Conservation (phyloP, 2,888 invertebrate species). For the Teleiodes luculella region DNA sequence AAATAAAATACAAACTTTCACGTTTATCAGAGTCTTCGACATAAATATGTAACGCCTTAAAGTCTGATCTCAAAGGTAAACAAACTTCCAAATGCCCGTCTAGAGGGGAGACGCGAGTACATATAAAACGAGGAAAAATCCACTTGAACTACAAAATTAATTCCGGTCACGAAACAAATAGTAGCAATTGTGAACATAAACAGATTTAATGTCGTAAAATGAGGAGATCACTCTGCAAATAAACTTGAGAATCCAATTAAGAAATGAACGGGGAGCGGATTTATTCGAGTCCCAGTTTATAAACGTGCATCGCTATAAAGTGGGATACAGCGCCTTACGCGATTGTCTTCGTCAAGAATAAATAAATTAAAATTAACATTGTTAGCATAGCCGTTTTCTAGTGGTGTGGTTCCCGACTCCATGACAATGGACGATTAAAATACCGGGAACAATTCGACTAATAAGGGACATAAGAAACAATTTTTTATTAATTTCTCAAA, state of each 20-base stretch:
- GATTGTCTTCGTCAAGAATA: conserved; percentile 32
- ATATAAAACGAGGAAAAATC: conserved; percentile 4
- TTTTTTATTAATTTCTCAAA: no score
- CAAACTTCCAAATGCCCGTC: background rate
- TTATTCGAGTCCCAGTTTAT: conserved; percentile 62
- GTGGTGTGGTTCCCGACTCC: no score
- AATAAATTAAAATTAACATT: conserved; percentile 38
- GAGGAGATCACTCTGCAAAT: conserved; percentile 66
- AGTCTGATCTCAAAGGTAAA: conserved; percentile 22
- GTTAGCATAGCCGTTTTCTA: background rate
- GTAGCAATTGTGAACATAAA: conserved; percentile 34
- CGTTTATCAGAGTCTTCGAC: no score
- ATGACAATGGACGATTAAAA: no score
- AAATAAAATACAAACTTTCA: no score
- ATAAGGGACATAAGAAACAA: no score
- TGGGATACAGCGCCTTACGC: conserved; percentile 43
- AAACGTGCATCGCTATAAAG: conserved; percentile 60
- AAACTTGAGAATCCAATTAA: conserved; percentile 74
- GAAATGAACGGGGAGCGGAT: conserved; percentile 65
- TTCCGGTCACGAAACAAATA: conserved; percentile 10
- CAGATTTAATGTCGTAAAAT: conserved; percentile 61
- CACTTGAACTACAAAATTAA: conserved; percentile 4
- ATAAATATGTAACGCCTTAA: no score
- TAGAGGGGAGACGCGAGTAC: background rate
- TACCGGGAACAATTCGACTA: no score